Conservation (phyloP, 1,140 invertebrate species). For the Harpegnathos saltator region DNA sequence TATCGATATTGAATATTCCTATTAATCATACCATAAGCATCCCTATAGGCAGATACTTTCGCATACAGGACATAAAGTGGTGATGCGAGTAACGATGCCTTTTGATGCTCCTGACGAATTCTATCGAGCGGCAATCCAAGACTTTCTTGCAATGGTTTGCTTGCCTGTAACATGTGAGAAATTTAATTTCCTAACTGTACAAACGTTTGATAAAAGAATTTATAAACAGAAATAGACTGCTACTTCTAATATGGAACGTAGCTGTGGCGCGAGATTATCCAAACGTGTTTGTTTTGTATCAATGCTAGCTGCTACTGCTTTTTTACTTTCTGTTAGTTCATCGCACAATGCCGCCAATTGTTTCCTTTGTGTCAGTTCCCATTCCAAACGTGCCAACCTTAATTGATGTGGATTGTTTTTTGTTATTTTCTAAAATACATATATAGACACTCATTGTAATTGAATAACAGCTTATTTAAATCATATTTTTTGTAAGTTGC, state of each 20-base stretch:
- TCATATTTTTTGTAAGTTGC: not conserved
- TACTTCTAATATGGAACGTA: constrained; percentile 91
- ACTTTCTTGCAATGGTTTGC: constrained; percentile 96
- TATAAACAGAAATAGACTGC: constrained; percentile 43
- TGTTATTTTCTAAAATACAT: constrained; percentile 87
- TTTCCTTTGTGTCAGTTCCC: constrained; percentile 96
- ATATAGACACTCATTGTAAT: constrained; percentile 1
- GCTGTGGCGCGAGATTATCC: constrained; percentile 92
- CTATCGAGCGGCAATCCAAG: constrained; percentile 93
- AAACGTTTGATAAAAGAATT: constrained; percentile 32
- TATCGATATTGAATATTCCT: constrained; percentile 11
- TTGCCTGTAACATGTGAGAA: constrained; percentile 86
- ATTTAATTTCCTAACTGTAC: constrained; percentile 25
- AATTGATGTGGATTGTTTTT: constrained; percentile 91
- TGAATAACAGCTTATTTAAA: not conserved
- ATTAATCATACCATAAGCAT: constrained; percentile 89
- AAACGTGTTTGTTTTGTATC: constrained; percentile 92
- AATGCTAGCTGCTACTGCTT: constrained; percentile 91
- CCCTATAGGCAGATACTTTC: constrained; percentile 93
- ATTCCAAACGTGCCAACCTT: constrained; percentile 94
- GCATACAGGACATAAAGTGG: constrained; percentile 96
- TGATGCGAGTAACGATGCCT: constrained; percentile 91
- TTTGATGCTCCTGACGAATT: constrained; percentile 90
- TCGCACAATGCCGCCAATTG: constrained; percentile 92
- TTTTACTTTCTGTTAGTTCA: constrained; percentile 91